phyloP scores from a whole-genome alignment of 1,140 invertebrate species.

The Pteromalus puparum region DNA sequence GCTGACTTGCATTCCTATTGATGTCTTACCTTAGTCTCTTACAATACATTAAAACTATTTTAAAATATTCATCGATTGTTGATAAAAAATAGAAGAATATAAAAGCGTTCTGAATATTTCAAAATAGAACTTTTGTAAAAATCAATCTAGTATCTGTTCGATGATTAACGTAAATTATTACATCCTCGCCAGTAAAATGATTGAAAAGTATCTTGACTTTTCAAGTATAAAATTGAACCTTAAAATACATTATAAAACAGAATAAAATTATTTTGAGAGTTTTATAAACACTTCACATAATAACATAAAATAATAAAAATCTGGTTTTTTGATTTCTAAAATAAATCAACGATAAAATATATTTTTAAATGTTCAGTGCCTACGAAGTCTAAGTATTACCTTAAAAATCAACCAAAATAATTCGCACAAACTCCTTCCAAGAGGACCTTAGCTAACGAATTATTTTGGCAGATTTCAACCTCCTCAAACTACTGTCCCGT shows the following conservation, averaged over 20 bases:
- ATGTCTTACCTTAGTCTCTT: too few species aligned
- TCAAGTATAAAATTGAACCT: neutral
- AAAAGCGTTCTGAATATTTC: too few species aligned
- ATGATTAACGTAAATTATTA: too few species aligned
- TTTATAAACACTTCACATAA: neutral
- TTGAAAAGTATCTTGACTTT: neutral
- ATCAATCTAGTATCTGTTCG: too few species aligned
- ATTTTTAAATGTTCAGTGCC: slow-evolving; percentile 10
- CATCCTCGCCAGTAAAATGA: neutral
- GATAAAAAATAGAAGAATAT: too few species aligned
- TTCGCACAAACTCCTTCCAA: neutral
- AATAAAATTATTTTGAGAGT: neutral
- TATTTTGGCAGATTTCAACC: neutral
- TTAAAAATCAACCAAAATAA: neutral
- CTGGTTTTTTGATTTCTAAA: neutral
- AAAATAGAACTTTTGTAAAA: too few species aligned
- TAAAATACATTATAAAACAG: neutral
- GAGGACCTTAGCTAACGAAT: neutral
- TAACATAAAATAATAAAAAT: neutral
- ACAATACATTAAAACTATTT: too few species aligned
- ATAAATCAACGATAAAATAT: neutral
- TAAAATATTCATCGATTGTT: too few species aligned
- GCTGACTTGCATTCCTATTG: too few species aligned
- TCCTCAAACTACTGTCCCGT: slow-evolving; percentile 1
- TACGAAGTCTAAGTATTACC: neutral